phyloP scores from a whole-genome alignment of 2,113 vertebrate species.

The Pipa parva region DNA sequence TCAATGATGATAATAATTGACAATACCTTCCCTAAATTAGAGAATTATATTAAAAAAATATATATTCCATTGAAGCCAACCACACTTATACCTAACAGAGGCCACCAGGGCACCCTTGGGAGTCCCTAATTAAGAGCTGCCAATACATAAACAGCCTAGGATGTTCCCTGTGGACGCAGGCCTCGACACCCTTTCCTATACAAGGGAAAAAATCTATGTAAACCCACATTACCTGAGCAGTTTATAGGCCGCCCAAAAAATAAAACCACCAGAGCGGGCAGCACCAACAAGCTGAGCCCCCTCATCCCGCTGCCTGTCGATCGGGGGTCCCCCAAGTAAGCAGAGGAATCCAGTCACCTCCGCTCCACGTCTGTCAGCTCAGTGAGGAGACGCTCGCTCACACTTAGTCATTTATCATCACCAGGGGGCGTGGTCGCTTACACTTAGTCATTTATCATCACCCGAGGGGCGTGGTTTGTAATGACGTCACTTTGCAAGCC shows the following conservation, averaged over 20 bases:
- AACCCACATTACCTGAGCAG: slow-evolving; percentile 44
- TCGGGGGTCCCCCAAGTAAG: not conserved
- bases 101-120: not conserved
- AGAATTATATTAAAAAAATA: too few relatives aligned
- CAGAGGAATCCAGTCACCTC: not conserved
- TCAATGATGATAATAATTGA: too few relatives aligned
- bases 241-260: slow-evolving; percentile 11
- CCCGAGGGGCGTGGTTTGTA: too few relatives aligned
- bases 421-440: too few relatives aligned
- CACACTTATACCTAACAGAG: too few relatives aligned
- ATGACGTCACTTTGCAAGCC: too few relatives aligned
- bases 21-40: too few relatives aligned
- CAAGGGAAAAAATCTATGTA: rapidly evolving
- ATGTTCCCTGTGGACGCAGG: not conserved
- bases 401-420: too few relatives aligned
- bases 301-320: not conserved
- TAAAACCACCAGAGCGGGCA: slow-evolving; percentile 40
- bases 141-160: not conserved
- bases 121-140: rapidly evolving
- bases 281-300: slow-evolving; percentile 1
- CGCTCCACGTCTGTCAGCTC: not conserved
- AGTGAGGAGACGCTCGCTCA: too few relatives aligned
- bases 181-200: not conserved
- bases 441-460: too few relatives aligned
- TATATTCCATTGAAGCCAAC: too few relatives aligned